phyloP scores from a whole-genome alignment of 1,140 invertebrate genomes.

The Argopecten irradians region DNA sequence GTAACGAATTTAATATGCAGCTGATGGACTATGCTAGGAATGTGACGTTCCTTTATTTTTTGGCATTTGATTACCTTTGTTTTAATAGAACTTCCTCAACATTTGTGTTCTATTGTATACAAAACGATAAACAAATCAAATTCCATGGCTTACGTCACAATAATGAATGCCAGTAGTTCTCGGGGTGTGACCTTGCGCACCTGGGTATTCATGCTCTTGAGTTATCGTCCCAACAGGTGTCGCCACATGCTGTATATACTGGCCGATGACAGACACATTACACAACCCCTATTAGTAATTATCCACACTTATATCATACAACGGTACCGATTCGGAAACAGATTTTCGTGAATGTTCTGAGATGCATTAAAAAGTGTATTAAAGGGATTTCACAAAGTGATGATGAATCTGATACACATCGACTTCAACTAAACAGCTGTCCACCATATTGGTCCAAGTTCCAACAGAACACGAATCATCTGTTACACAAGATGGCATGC shows the following conservation, averaged over 20 bases:
- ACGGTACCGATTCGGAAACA: not conserved
- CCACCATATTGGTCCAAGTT: not conserved
- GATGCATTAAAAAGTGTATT: not conserved
- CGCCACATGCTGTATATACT: not conserved
- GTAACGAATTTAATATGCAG: too few species aligned
- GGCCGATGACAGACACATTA: not conserved
- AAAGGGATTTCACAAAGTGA: not conserved
- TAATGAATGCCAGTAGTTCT: not conserved
- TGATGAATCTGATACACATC: not conserved
- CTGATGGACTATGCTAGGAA: not conserved
- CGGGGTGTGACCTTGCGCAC: conserved; percentile 1
- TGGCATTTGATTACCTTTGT: not conserved
- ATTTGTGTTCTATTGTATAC: not conserved
- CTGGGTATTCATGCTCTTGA: not conserved
- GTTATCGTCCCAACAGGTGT: not conserved
- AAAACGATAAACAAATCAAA: not conserved
- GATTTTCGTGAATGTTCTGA: not conserved
- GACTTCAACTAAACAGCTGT: not conserved
- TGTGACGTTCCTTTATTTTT: not conserved
- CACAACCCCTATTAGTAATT: not conserved
- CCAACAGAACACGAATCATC: not conserved
- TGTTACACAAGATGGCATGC: not conserved
- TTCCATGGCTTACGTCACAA: not conserved
- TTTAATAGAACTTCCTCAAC: not conserved
- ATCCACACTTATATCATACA: not conserved